Evolutionary conservation across 1,140 invertebrate species (phyloP), one percentile per base, ranked within the genome.

Genomic region (Asobara japonica): DNA sequence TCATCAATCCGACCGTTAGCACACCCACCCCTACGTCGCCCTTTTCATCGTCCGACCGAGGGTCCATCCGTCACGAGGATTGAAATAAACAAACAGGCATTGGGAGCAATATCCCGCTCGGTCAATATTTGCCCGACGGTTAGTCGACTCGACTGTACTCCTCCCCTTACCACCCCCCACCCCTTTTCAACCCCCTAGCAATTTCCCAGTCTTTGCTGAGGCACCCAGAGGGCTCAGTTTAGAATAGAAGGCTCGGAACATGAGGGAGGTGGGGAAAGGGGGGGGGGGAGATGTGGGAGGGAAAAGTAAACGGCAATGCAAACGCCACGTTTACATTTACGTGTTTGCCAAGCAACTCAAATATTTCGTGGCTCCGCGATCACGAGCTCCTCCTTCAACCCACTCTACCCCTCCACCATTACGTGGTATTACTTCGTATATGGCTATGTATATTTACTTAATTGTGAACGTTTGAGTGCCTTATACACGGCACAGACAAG

Each of bases 51-150:
- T 41, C 25, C 29, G 16, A 64, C 69, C 67, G 75, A 76, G 75
- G 74, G 76, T 76, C 78, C 80, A 79, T 83, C 79, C 82, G 82
- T 84, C 83, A 83, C 77, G 80, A 71, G 81, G 80, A 86, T 86
- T 82, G 83, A 85, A 84, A 86, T 85, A 86, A 85, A 86, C 83
- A 86, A 85, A 86, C 84, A 86, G 80, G 81, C 83, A 86, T 86
- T 80, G 83, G 84, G 84, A 86, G 86, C 86, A 87, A 87, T 87
- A 87, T 87, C 85, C 84, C 82, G 82, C 84, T 86, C 78, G 81
- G 84, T 86, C 84, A 87, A 87, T 86, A 87, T 87, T 87, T 86
- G 82, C 79, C 76, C 79, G 84, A 84, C 80, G 84, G 84, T 87
- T 87, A 86, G 85, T 82, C 81, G 82, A 83, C 82, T 84, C 79